Percentiles rank a stretch among this genome's conserved stretches.
Evolutionary conservation across 2,113 vertebrate genomes (phyloP).

Genomic region (Pedetes capensis): DNA sequence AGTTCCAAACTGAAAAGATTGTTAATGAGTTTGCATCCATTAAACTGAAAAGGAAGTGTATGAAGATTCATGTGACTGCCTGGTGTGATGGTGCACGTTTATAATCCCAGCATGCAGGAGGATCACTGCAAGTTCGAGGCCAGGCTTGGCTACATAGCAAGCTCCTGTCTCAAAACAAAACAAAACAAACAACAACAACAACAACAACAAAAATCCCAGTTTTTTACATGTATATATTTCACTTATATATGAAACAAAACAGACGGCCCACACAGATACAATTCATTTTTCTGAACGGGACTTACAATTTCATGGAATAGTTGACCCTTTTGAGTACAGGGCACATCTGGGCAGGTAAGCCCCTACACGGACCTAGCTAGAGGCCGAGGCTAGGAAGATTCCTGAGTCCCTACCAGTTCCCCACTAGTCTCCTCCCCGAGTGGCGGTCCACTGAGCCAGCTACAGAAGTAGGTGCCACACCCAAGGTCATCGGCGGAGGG

Average conservation of each 20-base stretch:
- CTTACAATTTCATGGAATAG: neutral
- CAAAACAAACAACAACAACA: neutral
- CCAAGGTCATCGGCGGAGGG: no score
- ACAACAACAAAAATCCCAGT: no score
- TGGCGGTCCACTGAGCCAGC: fast-evolving
- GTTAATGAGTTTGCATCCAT: neutral
- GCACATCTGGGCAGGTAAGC: neutral
- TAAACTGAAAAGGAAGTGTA: neutral
- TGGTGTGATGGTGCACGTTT: neutral
- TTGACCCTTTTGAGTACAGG: neutral
- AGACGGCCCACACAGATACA: neutral
- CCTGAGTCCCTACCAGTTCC: neutral
- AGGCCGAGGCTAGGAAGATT: neutral
- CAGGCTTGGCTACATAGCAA: neutral
- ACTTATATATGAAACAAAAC: no score
- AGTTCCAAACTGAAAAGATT: neutral
- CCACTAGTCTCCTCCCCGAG: no score
- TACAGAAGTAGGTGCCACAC: neutral
- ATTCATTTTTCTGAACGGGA: neutral
- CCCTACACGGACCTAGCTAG: neutral
- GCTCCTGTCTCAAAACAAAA: neutral
- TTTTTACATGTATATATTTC: no score
- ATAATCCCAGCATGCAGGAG: neutral
- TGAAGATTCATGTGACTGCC: neutral
- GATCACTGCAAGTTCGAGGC: neutral